These are phyloP conservation scores for Agrochola lota DNA, from an alignment of 2,888 invertebrate genomes.

Conservation along the genomic window DNA sequence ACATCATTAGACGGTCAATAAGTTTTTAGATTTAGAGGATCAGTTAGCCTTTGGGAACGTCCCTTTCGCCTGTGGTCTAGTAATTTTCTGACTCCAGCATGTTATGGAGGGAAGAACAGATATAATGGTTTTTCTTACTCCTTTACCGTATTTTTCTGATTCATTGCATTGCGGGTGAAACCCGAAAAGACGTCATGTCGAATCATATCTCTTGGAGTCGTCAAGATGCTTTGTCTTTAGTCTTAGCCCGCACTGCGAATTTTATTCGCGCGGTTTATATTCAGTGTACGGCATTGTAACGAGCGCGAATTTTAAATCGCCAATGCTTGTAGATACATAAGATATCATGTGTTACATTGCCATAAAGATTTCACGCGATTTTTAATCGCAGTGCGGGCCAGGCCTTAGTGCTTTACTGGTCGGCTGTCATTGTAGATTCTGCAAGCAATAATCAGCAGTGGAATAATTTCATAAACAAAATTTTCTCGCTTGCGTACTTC, in stretches of 20 bases:
- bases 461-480: neutral
- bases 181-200: neutral
- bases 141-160: neutral
- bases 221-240: neutral
- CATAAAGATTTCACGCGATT: no score
- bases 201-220: neutral
- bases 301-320: no score
- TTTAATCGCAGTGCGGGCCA: no score
- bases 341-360: no score
- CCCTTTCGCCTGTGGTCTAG: neutral
- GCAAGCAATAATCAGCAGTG: neutral
- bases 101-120: neutral
- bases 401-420: no score
- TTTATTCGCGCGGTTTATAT: no score
- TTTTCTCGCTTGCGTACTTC: neutral
- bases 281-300: no score
- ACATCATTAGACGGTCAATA: neutral
- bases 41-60: no score
- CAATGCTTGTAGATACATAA: no score
- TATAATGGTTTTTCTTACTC: neutral
- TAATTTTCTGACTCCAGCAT: neutral
- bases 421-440: neutral
- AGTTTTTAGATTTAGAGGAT: neutral
- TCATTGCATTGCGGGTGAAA: neutral
- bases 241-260: no score